These are phyloP conservation scores for Halichondria panicea DNA, from an alignment of 37 sponge, comb jelly and placozoan species.

Conservation along the genomic window DNA sequence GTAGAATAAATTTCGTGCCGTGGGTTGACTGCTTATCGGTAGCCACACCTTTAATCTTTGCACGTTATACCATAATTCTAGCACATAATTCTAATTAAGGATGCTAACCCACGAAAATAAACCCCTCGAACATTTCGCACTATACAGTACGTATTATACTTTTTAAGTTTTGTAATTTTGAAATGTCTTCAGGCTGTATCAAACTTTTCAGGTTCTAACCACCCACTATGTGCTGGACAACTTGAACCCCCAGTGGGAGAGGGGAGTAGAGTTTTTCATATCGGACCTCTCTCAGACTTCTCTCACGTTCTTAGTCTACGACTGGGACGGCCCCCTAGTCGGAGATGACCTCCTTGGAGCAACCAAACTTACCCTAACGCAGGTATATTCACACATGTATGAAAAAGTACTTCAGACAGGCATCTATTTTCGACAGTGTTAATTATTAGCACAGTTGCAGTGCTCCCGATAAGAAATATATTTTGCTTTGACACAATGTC, in stretches of 20 bases:
- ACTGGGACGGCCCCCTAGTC: conserved; percentile 61
- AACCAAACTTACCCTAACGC: conserved; percentile 32
- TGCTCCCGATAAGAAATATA: too few relatives aligned
- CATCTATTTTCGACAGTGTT: too few relatives aligned
- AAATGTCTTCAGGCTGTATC: neutral
- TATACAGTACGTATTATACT: too few relatives aligned
- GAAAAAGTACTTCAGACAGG: too few relatives aligned
- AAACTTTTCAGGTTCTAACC: conserved; percentile 29
- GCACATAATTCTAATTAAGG: neutral
- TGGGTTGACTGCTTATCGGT: neutral
- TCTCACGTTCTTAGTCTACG: conserved; percentile 51
- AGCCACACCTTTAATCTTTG: too few relatives aligned
- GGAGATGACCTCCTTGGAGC: conserved; percentile 57
- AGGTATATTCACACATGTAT: conserved; percentile 7
- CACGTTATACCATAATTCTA: too few relatives aligned
- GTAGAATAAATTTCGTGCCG: neutral
- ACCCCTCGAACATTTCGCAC: too few relatives aligned
- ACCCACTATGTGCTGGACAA: conserved; percentile 45
- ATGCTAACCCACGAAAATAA: too few relatives aligned
- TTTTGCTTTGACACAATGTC: neutral
- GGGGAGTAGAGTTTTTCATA: conserved; percentile 49
- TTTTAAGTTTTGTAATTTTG: neutral
- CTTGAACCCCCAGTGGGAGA: conserved; percentile 48
- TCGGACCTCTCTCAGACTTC: conserved; percentile 47
- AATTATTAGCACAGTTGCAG: too few relatives aligned